These are phyloP conservation scores for Hybognathus amarus DNA, from an alignment of 2,797 vertebrate species.

Conservation along the genomic window DNA sequence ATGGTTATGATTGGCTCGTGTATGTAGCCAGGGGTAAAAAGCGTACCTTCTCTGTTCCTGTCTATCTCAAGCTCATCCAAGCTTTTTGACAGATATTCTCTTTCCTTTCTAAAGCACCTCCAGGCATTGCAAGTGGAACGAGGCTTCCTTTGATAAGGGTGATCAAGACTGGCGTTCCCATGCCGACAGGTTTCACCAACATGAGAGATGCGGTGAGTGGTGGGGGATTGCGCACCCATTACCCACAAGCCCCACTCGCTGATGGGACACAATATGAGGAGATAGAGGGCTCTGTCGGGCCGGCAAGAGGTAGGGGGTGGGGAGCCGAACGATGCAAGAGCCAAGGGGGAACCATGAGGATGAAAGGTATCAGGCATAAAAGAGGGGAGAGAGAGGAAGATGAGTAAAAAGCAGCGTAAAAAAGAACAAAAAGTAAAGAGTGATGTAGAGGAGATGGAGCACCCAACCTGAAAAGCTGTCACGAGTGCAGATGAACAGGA, in stretches of 20 bases:
- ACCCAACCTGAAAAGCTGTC: conserved; percentile 57
- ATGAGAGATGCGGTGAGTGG: conserved; percentile 67
- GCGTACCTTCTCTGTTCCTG: conserved; percentile 57
- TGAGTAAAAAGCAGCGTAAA: conserved; percentile 71
- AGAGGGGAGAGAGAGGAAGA: conserved; percentile 58
- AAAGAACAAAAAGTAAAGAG: conserved; percentile 65
- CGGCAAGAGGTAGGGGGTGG: conserved; percentile 60
- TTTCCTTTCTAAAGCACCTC: conserved; percentile 68
- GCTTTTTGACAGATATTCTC: conserved; percentile 66
- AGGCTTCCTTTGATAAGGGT: conserved; percentile 75
- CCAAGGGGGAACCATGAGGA: conserved; percentile 62
- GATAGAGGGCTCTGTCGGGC: conserved; percentile 54
- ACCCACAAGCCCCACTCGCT: conserved; percentile 49
- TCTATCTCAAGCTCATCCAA: conserved; percentile 58
- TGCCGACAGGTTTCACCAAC: conserved; percentile 79
- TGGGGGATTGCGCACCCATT: conserved; percentile 54
- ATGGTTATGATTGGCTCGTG: conserved; percentile 45
- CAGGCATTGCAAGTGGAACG: conserved; percentile 71
- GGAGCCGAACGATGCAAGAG: conserved; percentile 36
- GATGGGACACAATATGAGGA: conserved; percentile 54
- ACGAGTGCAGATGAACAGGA: conserved; percentile 46
- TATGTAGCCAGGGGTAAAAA: conserved; percentile 50
- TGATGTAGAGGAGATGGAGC: conserved; percentile 68
- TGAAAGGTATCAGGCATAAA: conserved; percentile 76
- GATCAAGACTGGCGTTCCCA: conserved; percentile 80